Evolutionary conservation across 2,113 vertebrate genomes (phyloP).

Genomic region (Trogon surrucura): DNA sequence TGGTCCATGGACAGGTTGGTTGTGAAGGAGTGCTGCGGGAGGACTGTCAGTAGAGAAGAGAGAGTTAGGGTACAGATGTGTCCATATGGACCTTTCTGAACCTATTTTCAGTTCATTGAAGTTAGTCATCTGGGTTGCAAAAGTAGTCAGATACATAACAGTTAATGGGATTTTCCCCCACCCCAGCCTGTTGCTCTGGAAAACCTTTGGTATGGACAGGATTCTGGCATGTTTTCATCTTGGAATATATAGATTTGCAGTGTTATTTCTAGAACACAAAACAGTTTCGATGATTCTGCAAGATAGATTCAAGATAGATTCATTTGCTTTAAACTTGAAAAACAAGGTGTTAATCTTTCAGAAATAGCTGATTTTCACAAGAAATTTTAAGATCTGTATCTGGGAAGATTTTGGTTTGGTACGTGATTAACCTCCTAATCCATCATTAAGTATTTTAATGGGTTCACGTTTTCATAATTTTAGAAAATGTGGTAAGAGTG

Average conservation of each 20-base stretch:
- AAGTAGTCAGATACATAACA: background rate
- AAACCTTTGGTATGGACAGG: background rate
- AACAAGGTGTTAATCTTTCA: slow-evolving; percentile 16
- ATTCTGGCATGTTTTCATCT: slow-evolving; percentile 4
- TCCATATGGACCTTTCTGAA: background rate
- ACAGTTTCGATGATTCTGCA: slow-evolving; percentile 20
- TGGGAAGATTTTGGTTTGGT: background rate
- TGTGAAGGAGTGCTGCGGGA: background rate
- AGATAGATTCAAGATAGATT: background rate
- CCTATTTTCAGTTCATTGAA: background rate
- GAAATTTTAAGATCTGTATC: background rate
- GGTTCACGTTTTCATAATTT: background rate
- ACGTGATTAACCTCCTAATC: background rate
- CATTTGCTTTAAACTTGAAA: slow-evolving; percentile 10
- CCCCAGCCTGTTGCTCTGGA: background rate
- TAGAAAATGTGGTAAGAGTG: background rate
- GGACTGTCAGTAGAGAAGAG: background rate
- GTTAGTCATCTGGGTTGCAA: background rate
- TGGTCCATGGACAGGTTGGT: background rate
- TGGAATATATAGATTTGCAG: background rate
- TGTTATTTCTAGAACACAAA: slow-evolving; percentile 3
- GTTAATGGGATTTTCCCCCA: background rate
- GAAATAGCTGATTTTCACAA: background rate
- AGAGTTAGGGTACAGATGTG: background rate
- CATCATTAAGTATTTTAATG: background rate